Evolutionary conservation across 2,888 invertebrate genomes (phyloP), one percentile per base, ranked within the genome.

Genomic region (Cecidostiba fungosa): DNA sequence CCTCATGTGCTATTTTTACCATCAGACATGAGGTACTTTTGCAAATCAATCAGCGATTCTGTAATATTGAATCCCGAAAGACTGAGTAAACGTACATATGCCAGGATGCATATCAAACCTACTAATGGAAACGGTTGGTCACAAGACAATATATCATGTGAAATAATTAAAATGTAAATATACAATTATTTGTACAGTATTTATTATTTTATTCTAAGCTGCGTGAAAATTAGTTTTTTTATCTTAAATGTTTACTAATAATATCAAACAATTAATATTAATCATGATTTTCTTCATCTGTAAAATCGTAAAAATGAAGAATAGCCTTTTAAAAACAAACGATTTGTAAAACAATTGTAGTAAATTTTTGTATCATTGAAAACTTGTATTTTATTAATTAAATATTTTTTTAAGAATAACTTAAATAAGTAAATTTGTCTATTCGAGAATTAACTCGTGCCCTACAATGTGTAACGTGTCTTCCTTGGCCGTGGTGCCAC

Each of bases 21-120:
- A 0, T 98, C 98, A 4, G 97, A 97, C 92, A 96, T 98, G 89
- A 95, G 96, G 92, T 95, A 96, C 93, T 98, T 98, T 89, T 94
- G 95, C 19, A 94, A 98, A 97, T 95, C 96, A 89, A 95, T 98
- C 29, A 95, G 96, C 89, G 97, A 96, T 1, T 97, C 97, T 89
- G 94, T 98, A 47, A 96, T 97, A 16, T 94, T 98, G 29, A 99
- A 99, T 94, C 98, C 98, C 0, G 98, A 98, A 89, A 95, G 96
- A 85, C 92, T 98, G 81, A 94, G 96, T 0, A 98, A 97, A 92
- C 96, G 96, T 73, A 96, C 97, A 0, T 98, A 96, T 94, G 96
- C 96, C 0, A 95, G 96, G 39, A 92, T 98, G 0, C 94, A 95
- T 82, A 92, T 98, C 32, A 88, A 86, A 72, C 85, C 88, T 14